These are phyloP conservation scores for Caenorhabditis becei DNA, from an alignment of 2,888 invertebrate genomes.

Conservation along the genomic window DNA sequence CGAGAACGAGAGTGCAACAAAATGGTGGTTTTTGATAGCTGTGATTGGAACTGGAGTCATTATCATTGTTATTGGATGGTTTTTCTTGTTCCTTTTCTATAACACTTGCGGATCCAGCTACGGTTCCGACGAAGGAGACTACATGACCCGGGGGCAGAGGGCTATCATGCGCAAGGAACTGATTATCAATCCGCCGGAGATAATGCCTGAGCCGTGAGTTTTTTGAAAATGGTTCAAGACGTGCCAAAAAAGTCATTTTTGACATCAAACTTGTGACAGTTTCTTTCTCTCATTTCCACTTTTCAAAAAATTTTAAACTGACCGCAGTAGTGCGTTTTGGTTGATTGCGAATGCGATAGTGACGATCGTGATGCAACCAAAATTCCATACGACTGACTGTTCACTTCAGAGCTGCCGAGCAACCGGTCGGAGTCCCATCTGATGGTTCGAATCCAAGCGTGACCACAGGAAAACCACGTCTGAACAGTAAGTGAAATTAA, in stretches of 20 bases:
- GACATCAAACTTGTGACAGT: not conserved
- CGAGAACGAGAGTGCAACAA: slow-evolving; percentile 40
- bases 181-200: slow-evolving; percentile 12
- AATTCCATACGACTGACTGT: slow-evolving; percentile 68
- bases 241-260: slow-evolving; percentile 9
- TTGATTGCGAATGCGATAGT: slow-evolving; percentile 68
- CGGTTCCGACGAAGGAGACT: slow-evolving; percentile 25
- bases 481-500: slow-evolving; percentile 37
- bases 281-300: not conserved
- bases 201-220: slow-evolving; percentile 31
- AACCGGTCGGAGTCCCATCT: slow-evolving; percentile 45
- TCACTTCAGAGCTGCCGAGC: slow-evolving; percentile 53
- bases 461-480: slow-evolving; percentile 15
- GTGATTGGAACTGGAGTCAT: slow-evolving; percentile 49
- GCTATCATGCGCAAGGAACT: not conserved
- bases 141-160: slow-evolving; percentile 22
- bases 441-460: slow-evolving; percentile 27
- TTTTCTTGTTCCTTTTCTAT: slow-evolving; percentile 61
- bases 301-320: slow-evolving; percentile 33
- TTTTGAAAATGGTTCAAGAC: too few relatives aligned
- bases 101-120: slow-evolving; percentile 60
- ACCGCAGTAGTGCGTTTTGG: slow-evolving; percentile 71
- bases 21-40: slow-evolving; percentile 52
- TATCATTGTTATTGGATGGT: slow-evolving; percentile 64
- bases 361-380: slow-evolving; percentile 73